phyloP scores from a whole-genome alignment of 1,140 invertebrate species.

The Ditylenchus dipsaci region DNA sequence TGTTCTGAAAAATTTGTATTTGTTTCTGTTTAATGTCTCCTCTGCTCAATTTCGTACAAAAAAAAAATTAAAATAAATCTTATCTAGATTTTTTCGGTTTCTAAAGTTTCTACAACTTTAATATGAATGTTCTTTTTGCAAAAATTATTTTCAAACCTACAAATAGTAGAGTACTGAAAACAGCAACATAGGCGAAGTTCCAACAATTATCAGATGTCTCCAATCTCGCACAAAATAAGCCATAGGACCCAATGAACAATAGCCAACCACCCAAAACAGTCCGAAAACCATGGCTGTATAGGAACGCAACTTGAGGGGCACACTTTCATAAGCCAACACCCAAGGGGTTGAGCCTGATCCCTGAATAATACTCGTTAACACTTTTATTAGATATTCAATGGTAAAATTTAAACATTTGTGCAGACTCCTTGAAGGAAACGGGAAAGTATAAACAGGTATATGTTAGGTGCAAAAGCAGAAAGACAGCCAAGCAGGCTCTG shows the following conservation, averaged over 20 bases:
- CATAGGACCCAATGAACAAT: slow-evolving; percentile 34
- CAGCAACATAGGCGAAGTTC: slow-evolving; percentile 28
- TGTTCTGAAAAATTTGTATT: slow-evolving; percentile 24
- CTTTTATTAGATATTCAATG: slow-evolving; percentile 2
- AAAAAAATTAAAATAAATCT: no score
- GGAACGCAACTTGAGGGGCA: slow-evolving; percentile 36
- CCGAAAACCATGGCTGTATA: slow-evolving; percentile 50
- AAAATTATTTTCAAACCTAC: slow-evolving; percentile 22
- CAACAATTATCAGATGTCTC: slow-evolving; percentile 29
- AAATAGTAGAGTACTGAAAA: slow-evolving; percentile 32
- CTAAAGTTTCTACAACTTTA: no score
- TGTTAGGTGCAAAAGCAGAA: slow-evolving; percentile 19
- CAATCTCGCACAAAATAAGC: slow-evolving; percentile 36
- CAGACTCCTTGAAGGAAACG: slow-evolving; percentile 38
- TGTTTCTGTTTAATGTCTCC: no score
- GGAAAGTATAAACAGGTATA: slow-evolving; percentile 34
- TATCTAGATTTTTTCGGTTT: no score
- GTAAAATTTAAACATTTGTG: slow-evolving; percentile 17
- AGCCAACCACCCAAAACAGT: slow-evolving; percentile 47
- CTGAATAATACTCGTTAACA: slow-evolving; percentile 22
- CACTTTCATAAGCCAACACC: slow-evolving; percentile 48
- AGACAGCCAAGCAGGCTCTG: background rate
- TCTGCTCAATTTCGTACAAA: no score
- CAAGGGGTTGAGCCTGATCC: slow-evolving; percentile 32
- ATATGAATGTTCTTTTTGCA: no score